A percentile compares a stretch with the other conserved stretches of the same genome.
phyloP scores from a whole-genome alignment of 2,113 vertebrate genomes.

The Protomyctophum bolini region DNA sequence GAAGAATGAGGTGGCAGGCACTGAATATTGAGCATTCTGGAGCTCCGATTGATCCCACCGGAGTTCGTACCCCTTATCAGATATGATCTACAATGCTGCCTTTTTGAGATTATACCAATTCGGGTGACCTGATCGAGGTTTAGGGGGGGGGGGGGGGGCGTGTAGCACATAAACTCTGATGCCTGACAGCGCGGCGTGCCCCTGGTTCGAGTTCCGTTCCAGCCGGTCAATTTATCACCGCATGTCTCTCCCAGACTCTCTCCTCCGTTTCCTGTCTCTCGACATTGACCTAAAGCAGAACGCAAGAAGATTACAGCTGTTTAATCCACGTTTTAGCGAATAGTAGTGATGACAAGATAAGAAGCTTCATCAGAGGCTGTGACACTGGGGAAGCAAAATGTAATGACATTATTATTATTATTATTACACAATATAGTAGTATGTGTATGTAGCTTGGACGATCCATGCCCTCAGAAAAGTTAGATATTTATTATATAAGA shows the following conservation, averaged over 20 bases:
- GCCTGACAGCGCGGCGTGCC: no score
- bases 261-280: background rate
- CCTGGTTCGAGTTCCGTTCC: no score
- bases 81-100: conserved; percentile 5
- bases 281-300: no score
- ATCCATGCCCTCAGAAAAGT: no score
- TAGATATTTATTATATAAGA: no score
- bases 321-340: background rate
- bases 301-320: no score
- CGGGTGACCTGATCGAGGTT: no score
- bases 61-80: background rate
- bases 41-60: conserved; percentile 5
- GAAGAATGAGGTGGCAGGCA: background rate
- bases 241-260: background rate
- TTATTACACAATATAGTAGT: no score
- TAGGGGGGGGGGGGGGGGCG: no score
- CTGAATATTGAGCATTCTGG: background rate
- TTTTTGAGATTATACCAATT: conserved; percentile 12
- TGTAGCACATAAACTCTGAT: no score
- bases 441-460: no score
- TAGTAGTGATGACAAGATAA: conserved; percentile 27
- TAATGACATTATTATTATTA: background rate
- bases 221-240: no score
- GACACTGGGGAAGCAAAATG: conserved; percentile 3
- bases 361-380: background rate